Evolutionary conservation across 1,140 invertebrate species (phyloP), one percentile per base, ranked within the genome.

Genomic region (Pogonomyrmex barbatus): DNA sequence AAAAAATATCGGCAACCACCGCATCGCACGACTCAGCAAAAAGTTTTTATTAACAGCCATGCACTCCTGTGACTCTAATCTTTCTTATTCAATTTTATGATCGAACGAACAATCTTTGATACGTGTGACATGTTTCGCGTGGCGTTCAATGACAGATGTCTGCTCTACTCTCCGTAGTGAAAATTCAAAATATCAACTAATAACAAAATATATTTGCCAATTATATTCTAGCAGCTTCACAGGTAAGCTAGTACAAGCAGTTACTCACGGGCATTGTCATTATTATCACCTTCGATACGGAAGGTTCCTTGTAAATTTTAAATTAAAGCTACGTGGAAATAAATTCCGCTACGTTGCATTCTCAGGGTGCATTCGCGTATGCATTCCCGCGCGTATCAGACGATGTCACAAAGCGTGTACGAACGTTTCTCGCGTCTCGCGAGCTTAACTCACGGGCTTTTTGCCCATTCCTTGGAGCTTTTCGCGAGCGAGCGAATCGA

Each of bases 11-110:
- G n/a, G 12, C 30, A 50, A 47, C 42, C 42, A 33, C 3, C 54
- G 17, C 42, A 58, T 60, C 54, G 50, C 45, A 50, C 9, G 17
- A 10, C 9, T 33, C 4, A 14, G 36, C 54, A 75, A 62, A 75
- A 75, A 83, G 68, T 62, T 30, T 83, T 39, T 82, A 73, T 83
- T 73, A 83, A 83, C 39, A 60, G 33, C 42, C 42, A 42, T 33
- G 78, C 47, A 50, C 47, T 68, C 36, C 30, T 14, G 36, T 68
- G 50, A 24, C 54, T 83, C 30, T 73, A 50, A 47, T 83, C 79
- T 75, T 83, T 83, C 56, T 75, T 83, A 58, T 60, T 33, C 68
- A 75, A 75, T 83, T 83, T 75, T 75, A 73, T 17, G 54, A 54
- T 60, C 42, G 68, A 62, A 50, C 30, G 54, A 60, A 24, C 79